Conservation (phyloP, 2,113 vertebrate species). For the Toxostoma redivivum region DNA sequence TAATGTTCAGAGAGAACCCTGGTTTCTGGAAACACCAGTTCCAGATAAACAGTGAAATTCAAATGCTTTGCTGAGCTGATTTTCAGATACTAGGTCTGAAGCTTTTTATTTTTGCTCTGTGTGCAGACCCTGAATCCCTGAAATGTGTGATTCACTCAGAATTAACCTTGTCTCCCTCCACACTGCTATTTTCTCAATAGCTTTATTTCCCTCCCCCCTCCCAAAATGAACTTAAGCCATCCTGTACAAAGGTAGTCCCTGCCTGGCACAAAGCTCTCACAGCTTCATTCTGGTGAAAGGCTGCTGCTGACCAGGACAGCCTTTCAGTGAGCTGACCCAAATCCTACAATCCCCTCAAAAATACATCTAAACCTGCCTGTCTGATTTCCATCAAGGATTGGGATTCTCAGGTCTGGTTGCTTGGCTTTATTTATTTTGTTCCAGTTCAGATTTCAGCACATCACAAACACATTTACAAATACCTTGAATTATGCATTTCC, state of each 20-base stretch:
- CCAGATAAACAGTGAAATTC: not conserved
- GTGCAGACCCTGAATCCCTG: not conserved
- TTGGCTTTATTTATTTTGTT: constrained; percentile 33
- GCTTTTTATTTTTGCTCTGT: not conserved
- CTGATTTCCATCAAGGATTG: constrained; percentile 16
- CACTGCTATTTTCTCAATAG: not conserved
- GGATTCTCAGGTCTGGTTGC: not conserved
- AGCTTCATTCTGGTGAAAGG: not conserved
- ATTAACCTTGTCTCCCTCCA: not conserved
- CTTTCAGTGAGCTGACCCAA: not conserved
- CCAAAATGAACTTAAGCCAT: not conserved
- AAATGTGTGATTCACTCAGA: not conserved
- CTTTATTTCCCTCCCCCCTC: not conserved
- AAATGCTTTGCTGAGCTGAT: not conserved
- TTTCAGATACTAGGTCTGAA: not conserved
- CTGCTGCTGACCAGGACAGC: not conserved
- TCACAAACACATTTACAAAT: constrained; percentile 50
- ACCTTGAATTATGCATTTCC: constrained; percentile 53
- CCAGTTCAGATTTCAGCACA: constrained; percentile 38
- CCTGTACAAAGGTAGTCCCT: not conserved
- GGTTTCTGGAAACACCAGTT: not conserved
- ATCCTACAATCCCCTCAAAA: not conserved
- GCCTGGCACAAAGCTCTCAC: not conserved
- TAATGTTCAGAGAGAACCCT: not conserved
- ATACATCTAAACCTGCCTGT: not conserved